phyloP scores from a whole-genome alignment of 2,797 vertebrate species.

The Macroramphosus scolopax region DNA sequence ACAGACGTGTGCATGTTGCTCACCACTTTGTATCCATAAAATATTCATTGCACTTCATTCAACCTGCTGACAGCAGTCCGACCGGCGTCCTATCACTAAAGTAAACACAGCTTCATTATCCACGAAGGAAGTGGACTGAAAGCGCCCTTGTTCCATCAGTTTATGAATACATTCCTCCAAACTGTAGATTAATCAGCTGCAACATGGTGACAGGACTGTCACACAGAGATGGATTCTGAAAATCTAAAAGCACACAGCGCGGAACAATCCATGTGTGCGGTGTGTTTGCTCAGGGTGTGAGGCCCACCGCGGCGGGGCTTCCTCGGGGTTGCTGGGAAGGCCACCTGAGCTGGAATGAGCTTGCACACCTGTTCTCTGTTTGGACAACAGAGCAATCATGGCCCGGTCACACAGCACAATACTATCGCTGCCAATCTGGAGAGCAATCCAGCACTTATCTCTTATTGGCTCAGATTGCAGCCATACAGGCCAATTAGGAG shows the following conservation, averaged over 20 bases:
- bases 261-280: slow-evolving; percentile 55
- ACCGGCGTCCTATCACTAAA: slow-evolving; percentile 31
- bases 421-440: slow-evolving; percentile 63
- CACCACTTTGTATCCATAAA: slow-evolving; percentile 25
- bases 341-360: slow-evolving; percentile 55
- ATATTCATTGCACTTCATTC: slow-evolving; percentile 13
- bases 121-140: slow-evolving; percentile 39
- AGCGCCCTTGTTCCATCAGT: slow-evolving; percentile 38
- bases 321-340: slow-evolving; percentile 40
- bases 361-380: slow-evolving; percentile 74
- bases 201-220: slow-evolving; percentile 38
- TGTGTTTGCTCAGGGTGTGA: slow-evolving; percentile 71
- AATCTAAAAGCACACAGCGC: slow-evolving; percentile 53
- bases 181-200: slow-evolving; percentile 33
- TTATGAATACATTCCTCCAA: slow-evolving; percentile 47
- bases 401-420: slow-evolving; percentile 55
- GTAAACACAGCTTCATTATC: slow-evolving; percentile 45
- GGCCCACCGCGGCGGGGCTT: slow-evolving; percentile 12
- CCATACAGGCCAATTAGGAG: slow-evolving; percentile 66
- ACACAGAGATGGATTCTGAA: slow-evolving; percentile 30
- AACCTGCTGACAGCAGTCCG: slow-evolving; percentile 18
- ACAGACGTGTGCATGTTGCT: too few species aligned
- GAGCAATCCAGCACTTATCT: slow-evolving; percentile 65
- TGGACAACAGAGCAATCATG: slow-evolving; percentile 66
- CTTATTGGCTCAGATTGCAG: slow-evolving; percentile 71